These are phyloP conservation scores for Apis laboriosa DNA, from an alignment of 1,140 invertebrate species.

Conservation along the genomic window DNA sequence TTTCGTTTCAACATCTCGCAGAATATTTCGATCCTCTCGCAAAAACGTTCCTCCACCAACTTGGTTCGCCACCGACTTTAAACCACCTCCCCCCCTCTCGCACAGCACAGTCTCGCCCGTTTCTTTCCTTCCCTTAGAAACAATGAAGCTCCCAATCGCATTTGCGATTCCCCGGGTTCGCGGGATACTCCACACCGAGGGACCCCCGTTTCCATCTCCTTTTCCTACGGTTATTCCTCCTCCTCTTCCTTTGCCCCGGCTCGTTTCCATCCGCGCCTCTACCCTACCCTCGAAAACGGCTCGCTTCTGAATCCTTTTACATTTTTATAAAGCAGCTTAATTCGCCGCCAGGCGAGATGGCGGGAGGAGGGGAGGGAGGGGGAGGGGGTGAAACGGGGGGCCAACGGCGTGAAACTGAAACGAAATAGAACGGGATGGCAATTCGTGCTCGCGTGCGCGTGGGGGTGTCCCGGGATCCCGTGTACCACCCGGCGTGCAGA, in stretches of 20 bases:
- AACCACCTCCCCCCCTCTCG: conserved; percentile 22
- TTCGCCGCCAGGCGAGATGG: conserved; percentile 62
- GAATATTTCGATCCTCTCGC: conserved; percentile 56
- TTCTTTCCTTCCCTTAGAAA: conserved; percentile 59
- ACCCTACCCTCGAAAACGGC: conserved; percentile 55
- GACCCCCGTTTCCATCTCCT: conserved; percentile 29
- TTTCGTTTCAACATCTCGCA: not conserved
- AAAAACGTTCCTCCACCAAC: not conserved
- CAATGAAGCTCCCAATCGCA: conserved; percentile 75
- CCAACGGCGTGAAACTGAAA: not conserved
- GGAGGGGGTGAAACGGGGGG: conserved; percentile 32
- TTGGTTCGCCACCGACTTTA: conserved; percentile 39
- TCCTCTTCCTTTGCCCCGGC: not conserved
- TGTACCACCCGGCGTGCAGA: conserved; percentile 6
- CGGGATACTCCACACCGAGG: conserved; percentile 26
- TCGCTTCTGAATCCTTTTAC: conserved; percentile 69
- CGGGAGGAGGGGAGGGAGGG: not conserved
- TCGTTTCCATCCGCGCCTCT: conserved; percentile 29
- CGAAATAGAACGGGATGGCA: conserved; percentile 30
- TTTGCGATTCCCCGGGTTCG: conserved; percentile 69
- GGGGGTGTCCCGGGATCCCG: not conserved
- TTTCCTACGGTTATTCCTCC: not conserved
- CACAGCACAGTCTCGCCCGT: conserved; percentile 37
- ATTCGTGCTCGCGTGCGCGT: conserved; percentile 1
- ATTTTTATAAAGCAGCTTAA: conserved; percentile 76